Conservation (phyloP, 2,113 vertebrate species). For the Calyptommatus sinebrachiatus region DNA sequence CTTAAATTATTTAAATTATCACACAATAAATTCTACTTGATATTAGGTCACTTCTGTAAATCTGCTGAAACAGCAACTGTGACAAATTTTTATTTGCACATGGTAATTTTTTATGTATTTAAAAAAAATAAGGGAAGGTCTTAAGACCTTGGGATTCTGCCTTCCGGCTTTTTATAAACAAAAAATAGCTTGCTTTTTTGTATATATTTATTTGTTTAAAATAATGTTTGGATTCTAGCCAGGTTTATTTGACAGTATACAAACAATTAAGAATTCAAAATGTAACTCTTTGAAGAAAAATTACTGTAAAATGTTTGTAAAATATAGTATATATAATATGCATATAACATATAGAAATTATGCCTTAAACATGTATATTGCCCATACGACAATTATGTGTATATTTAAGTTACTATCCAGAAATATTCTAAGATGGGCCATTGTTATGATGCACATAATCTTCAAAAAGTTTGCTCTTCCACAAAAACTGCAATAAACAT, state of each 20-base stretch:
- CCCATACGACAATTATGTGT: not conserved
- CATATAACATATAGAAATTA: constrained; percentile 14
- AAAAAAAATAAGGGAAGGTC: not conserved
- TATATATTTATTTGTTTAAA: constrained; percentile 35
- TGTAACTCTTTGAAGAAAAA: constrained; percentile 17
- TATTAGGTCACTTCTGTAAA: not conserved
- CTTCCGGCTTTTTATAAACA: constrained; percentile 37
- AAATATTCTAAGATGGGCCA: not conserved
- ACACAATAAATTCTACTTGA: constrained; percentile 24
- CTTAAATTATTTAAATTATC: constrained; percentile 28
- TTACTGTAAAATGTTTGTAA: constrained; percentile 42
- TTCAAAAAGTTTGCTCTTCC: not conserved
- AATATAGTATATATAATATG: constrained; percentile 27
- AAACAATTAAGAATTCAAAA: constrained; percentile 37
- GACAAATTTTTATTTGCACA: constrained; percentile 35
- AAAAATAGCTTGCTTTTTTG: constrained; percentile 21
- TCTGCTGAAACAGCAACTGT: constrained; percentile 10
- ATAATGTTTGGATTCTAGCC: constrained; percentile 15
- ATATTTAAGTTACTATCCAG: constrained; percentile 30
- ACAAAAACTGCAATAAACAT: not conserved
- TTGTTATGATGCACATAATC: not conserved
- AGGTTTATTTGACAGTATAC: constrained; percentile 25
- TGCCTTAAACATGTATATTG: constrained; percentile 17
- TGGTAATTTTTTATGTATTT: constrained; percentile 13
- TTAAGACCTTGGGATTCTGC: constrained; percentile 23